phyloP scores from a whole-genome alignment of 2,113 vertebrate genomes.

The Megaceryle maxima region DNA sequence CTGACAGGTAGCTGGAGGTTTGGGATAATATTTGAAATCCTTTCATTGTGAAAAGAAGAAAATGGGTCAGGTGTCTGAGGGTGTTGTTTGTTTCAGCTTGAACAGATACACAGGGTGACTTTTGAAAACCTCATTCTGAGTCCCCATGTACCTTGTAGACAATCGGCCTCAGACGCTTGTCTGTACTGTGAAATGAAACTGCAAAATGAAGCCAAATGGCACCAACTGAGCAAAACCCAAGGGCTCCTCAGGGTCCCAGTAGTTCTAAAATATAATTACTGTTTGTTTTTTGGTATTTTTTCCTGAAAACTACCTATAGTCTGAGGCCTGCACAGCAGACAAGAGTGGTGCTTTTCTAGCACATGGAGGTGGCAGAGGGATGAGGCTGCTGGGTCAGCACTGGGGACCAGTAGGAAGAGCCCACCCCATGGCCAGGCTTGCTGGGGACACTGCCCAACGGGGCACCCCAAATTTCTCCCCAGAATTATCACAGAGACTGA shows the following conservation, averaged over 20 bases:
- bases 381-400: background rate
- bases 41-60: background rate
- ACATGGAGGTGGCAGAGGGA: background rate
- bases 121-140: background rate
- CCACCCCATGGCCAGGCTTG: accelerated
- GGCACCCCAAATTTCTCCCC: background rate
- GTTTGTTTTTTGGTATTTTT: background rate
- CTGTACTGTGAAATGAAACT: background rate
- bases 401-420: background rate
- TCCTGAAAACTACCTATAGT: background rate
- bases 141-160: background rate
- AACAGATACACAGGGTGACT: background rate
- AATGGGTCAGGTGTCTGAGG: background rate
- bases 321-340: background rate
- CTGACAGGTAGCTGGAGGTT: background rate
- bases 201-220: background rate
- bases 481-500: background rate
- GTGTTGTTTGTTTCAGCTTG: background rate
- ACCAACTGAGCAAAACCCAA: background rate
- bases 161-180: background rate
- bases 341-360: background rate
- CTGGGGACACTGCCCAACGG: accelerated
- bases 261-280: background rate
- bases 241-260: background rate
- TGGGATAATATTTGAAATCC: background rate